A percentile compares a stretch with the other conserved stretches of the same genome.
Conservation (phyloP, 2,888 invertebrate genomes). For the Dasypolia templi region DNA sequence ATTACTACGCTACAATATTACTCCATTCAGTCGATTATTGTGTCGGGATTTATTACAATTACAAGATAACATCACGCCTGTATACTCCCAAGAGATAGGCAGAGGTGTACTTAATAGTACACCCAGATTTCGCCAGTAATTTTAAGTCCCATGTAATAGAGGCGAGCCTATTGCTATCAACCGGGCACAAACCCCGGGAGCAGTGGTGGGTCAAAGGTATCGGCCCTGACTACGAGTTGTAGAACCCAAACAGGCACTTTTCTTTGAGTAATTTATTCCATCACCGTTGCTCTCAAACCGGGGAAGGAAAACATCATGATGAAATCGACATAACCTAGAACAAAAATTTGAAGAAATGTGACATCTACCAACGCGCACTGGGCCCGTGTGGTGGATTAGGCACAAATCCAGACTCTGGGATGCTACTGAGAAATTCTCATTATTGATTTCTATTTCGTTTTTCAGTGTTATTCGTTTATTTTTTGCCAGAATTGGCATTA, state of each 20-base stretch:
- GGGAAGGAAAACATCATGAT: too few relatives aligned
- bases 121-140: not conserved
- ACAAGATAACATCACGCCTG: not conserved
- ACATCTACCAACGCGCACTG: too few relatives aligned
- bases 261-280: too few relatives aligned
- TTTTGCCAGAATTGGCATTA: not conserved
- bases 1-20: constrained; percentile 8
- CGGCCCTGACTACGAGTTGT: too few relatives aligned
- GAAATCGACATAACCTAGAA: too few relatives aligned
- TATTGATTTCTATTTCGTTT: not conserved
- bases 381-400: not conserved
- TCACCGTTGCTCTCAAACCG: too few relatives aligned
- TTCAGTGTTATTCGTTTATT: too few relatives aligned
- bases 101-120: not conserved
- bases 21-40: constrained; percentile 12
- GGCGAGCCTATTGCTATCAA: not conserved
- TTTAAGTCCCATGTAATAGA: not conserved
- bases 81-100: too few relatives aligned
- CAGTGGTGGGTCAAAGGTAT: too few relatives aligned
- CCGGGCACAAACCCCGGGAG: not conserved
- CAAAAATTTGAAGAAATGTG: too few relatives aligned
- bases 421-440: not conserved
- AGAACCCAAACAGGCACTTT: too few relatives aligned
- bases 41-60: not conserved
- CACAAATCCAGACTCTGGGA: not conserved